Base-by-base conservation (phyloP, 2,113 vertebrate species). In the Tragulus kanchil region DNA sequence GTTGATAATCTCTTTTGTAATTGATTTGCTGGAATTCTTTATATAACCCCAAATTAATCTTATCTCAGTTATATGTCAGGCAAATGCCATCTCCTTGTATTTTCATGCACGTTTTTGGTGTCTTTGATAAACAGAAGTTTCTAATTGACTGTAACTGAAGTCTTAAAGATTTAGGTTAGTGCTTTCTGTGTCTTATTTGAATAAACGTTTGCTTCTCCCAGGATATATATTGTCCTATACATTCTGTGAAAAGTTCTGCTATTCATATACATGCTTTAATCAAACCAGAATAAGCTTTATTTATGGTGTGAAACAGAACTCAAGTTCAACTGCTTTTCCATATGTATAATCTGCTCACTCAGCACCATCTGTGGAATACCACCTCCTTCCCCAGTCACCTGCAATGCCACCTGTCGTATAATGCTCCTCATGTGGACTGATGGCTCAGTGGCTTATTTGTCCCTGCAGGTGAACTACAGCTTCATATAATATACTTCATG, bases 211-310 rank as follows among this genome's bases (percentile, higher is more conserved):
- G 52, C 69, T 88, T 36, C 79, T 11, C 25, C 25, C 77, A 67
- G 28, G 50, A 42, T 85, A 8, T 26, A 92, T 92, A 84, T 71
- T 14, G 19, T 84, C 6, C n/a, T 64, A n/a, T 10, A 23, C 5
- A 26, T 82, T 85, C 36, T 90, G 67, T 65, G 85, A 81, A 91
- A 96, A 79, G 4, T 65, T 95, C 58, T 89, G 28, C 12, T 62
- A 61, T 84, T 83, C 16, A 58, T 69, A 45, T 56, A 77, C n/a
- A 75, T 79, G 50, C 17, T 77, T 92, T 79, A 83, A 61, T 52
- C 79, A 59, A 79, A 61, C 21, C 36, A 89, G 84, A 89, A 94
- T 17, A 69, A 12, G 36, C 48, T 94, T 88, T 81, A 59, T 95
- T 89, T 87, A 69, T 26, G n/a, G 14, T 61, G 10, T 93, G 42